Evolutionary conservation across 2,888 invertebrate genomes (phyloP).

Genomic region (Petrolisthes cinctipes): DNA sequence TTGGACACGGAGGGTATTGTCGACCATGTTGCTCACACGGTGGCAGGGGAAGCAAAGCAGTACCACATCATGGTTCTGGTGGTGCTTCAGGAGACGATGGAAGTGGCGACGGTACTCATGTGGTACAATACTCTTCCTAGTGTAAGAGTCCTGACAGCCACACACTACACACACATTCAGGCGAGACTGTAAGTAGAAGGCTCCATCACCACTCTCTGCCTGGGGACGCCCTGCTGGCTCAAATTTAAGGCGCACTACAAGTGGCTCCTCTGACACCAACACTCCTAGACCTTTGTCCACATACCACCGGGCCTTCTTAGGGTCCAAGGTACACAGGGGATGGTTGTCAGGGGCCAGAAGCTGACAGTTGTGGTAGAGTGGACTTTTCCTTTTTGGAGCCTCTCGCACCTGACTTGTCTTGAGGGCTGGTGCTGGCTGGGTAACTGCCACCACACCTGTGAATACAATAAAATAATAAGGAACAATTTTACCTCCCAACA

Average conservation of each 20-base stretch:
- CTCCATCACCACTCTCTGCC: constrained; percentile 75
- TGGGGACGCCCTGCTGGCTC: constrained; percentile 82
- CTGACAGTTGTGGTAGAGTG: constrained; percentile 83
- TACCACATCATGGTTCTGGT: constrained; percentile 84
- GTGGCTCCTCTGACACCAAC: constrained; percentile 71
- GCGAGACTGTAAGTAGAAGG: constrained; percentile 71
- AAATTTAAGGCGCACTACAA: constrained; percentile 80
- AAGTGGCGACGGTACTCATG: constrained; percentile 84
- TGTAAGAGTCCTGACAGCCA: constrained; percentile 77
- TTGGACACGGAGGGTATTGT: constrained; percentile 75
- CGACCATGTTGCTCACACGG: constrained; percentile 77
- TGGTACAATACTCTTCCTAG: constrained; percentile 84
- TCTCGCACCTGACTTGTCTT: constrained; percentile 4
- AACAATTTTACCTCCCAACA: not conserved
- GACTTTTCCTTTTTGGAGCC: constrained; percentile 74
- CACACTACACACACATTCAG: constrained; percentile 85
- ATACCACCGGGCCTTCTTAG: constrained; percentile 80
- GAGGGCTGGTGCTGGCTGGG: not conserved
- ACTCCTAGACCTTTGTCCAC: constrained; percentile 72
- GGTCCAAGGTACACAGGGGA: constrained; percentile 81
- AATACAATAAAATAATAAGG: not conserved
- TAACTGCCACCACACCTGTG: not conserved
- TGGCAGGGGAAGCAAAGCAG: constrained; percentile 81
- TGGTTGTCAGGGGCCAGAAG: constrained; percentile 84
- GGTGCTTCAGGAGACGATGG: constrained; percentile 82